phyloP scores from a whole-genome alignment of 2,888 invertebrate species.

The Drosophila lacicola region DNA sequence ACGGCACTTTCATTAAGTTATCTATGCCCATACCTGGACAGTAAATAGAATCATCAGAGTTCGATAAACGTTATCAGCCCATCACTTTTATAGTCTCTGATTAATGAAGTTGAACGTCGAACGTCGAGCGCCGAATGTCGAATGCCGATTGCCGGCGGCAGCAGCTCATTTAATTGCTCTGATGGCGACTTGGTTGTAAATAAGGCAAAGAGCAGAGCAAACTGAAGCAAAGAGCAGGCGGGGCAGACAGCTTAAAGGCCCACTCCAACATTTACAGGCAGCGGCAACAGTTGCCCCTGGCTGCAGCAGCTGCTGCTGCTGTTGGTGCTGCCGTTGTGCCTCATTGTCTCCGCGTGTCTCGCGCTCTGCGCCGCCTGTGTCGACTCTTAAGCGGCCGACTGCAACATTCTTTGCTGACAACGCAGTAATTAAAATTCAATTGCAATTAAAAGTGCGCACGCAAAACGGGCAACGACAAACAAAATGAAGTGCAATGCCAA shows the following conservation, averaged over 20 bases:
- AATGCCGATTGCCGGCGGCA: slow-evolving; percentile 48
- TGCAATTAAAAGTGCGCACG: slow-evolving; percentile 83
- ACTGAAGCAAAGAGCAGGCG: slow-evolving; percentile 42
- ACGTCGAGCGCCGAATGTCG: slow-evolving; percentile 48
- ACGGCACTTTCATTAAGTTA: slow-evolving; percentile 67
- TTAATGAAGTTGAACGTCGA: slow-evolving; percentile 67
- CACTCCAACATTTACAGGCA: slow-evolving; percentile 23
- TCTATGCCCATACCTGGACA: slow-evolving; percentile 55
- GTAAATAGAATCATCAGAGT: slow-evolving; percentile 74
- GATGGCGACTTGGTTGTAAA: slow-evolving; percentile 66
- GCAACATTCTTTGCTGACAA: slow-evolving; percentile 84
- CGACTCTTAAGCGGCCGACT: slow-evolving; percentile 77
- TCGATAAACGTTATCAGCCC: slow-evolving; percentile 77
- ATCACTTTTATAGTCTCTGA: slow-evolving; percentile 77
- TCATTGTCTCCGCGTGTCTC: slow-evolving; percentile 58
- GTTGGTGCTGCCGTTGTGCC: slow-evolving; percentile 29
- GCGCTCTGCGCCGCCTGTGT: slow-evolving; percentile 45
- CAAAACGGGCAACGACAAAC: slow-evolving; percentile 78
- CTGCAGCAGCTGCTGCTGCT: slow-evolving; percentile 27
- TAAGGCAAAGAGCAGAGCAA: slow-evolving; percentile 44
- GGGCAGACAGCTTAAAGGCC: slow-evolving; percentile 19
- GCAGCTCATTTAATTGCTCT: slow-evolving; percentile 75
- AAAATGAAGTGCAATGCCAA: slow-evolving; percentile 51
- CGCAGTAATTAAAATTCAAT: slow-evolving; percentile 85
- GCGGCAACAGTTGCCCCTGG: slow-evolving; percentile 53